A percentile compares a stretch with the other conserved stretches of the same genome.
These are phyloP conservation scores for Gymnoscopelus braueri DNA, from an alignment of 2,797 vertebrate genomes.

Conservation along the genomic window DNA sequence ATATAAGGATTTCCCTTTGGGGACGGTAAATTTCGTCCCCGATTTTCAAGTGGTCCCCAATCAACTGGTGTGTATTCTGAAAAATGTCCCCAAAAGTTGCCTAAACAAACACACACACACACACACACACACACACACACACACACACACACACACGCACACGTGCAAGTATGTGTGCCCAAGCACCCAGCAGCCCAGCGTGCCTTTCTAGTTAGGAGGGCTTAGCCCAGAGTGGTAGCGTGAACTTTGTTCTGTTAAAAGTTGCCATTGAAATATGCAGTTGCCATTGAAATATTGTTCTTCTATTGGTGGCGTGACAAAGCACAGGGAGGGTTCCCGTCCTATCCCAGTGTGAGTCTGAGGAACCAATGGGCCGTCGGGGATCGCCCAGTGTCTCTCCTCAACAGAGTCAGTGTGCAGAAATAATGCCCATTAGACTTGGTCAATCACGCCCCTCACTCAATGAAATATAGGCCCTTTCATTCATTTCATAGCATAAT, in stretches of 20 bases:
- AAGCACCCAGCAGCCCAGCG: constrained; percentile 8
- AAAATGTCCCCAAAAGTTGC: too few species aligned
- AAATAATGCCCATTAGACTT: constrained; percentile 92
- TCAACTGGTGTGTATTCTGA: too few species aligned
- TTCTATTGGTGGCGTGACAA: constrained; percentile 78
- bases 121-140: constrained; percentile 15
- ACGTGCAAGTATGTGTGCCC: constrained; percentile 18
- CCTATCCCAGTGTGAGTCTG: constrained; percentile 82
- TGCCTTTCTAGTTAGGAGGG: constrained; percentile 53
- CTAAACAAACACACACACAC: constrained; percentile 11
- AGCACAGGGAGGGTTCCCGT: constrained; percentile 72
- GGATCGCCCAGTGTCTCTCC: constrained; percentile 77
- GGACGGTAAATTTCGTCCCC: too few species aligned
- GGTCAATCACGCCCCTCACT: constrained; percentile 83
- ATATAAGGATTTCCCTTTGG: too few species aligned
- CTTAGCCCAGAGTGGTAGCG: constrained; percentile 65
- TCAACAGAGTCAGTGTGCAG: constrained; percentile 89
- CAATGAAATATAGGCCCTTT: constrained; percentile 72
- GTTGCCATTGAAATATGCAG: constrained; percentile 72
- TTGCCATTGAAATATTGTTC: constrained; percentile 77
- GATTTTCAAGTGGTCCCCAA: too few species aligned
- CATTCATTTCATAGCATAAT: constrained; percentile 71
- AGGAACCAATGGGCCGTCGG: constrained; percentile 66
- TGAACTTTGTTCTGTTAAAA: constrained; percentile 77
- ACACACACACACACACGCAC: constrained; percentile 42